Evolutionary conservation across 2,797 vertebrate genomes (phyloP).

Genomic region (Nothura maculosa): DNA sequence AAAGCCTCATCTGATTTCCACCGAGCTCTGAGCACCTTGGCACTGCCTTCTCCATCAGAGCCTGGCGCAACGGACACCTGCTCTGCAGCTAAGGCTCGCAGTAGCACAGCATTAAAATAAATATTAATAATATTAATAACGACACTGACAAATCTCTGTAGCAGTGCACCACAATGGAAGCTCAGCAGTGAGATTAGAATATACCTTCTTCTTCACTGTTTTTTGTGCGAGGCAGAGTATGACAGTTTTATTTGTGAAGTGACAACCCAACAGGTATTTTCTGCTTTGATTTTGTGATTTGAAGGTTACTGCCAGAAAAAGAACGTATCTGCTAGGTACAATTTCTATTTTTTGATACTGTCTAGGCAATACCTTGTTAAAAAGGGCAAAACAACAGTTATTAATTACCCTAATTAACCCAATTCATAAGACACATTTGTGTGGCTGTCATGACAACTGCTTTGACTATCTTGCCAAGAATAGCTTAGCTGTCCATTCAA

Average conservation of each 20-base stretch:
- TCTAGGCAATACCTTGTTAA: conserved; percentile 76
- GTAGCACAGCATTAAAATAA: not conserved
- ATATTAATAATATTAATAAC: not conserved
- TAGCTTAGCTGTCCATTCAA: conserved; percentile 91
- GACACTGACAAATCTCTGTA: not conserved
- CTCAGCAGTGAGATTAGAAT: not conserved
- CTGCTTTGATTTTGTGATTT: conserved; percentile 8
- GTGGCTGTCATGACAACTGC: conserved; percentile 88
- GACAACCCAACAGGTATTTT: conserved; percentile 9
- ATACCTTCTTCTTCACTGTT: not conserved
- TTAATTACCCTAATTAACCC: conserved; percentile 93
- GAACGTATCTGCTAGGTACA: conserved; percentile 28
- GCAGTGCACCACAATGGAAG: not conserved
- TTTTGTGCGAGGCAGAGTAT: not conserved
- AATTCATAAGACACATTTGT: conserved; percentile 87
- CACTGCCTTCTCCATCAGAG: not conserved
- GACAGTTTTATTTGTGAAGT: not conserved
- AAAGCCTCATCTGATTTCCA: not conserved
- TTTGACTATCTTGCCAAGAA: conserved; percentile 90
- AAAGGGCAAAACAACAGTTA: conserved; percentile 81
- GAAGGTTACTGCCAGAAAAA: not conserved
- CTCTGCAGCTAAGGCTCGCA: accelerated
- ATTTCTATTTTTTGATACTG: conserved; percentile 69
- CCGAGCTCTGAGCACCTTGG: not conserved
- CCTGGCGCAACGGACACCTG: accelerated